Conservation (phyloP, 2,888 invertebrate genomes). For the Alloscopus bannaensis region DNA sequence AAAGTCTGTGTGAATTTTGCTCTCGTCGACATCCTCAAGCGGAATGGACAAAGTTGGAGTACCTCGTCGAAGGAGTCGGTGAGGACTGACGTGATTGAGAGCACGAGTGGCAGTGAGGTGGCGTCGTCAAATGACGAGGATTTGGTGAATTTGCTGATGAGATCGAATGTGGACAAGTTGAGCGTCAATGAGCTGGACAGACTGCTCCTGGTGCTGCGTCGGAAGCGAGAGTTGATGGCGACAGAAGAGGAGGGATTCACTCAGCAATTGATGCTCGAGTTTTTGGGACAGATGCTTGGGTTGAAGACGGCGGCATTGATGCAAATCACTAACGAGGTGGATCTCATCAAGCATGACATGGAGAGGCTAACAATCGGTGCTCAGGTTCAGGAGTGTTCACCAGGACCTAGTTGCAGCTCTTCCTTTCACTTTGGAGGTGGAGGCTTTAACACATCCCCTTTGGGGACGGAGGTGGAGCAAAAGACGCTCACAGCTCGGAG, state of each 20-base stretch:
- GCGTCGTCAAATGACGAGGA: too few relatives aligned
- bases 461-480: constrained; percentile 55
- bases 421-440: constrained; percentile 41
- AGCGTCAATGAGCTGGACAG: constrained; percentile 87
- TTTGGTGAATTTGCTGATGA: constrained; percentile 73
- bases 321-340: constrained; percentile 83
- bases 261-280: constrained; percentile 88
- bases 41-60: constrained; percentile 79
- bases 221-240: constrained; percentile 87
- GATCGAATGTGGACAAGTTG: constrained; percentile 81
- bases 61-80: constrained; percentile 73
- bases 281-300: constrained; percentile 85
- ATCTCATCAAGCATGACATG: constrained; percentile 85
- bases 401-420: too few relatives aligned
- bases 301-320: constrained; percentile 83
- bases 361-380: too few relatives aligned
- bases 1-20: constrained; percentile 91
- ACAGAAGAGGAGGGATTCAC: constrained; percentile 88
- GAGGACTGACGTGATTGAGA: constrained; percentile 60
- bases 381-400: too few relatives aligned
- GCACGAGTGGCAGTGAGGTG: constrained; percentile 75
- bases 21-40: constrained; percentile 88
- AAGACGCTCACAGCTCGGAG: constrained; percentile 82
- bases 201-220: constrained; percentile 86
- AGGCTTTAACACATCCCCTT: constrained; percentile 69